These are phyloP conservation scores for Suricata suricatta DNA, from an alignment of 2,113 vertebrate genomes.

Conservation along the genomic window DNA sequence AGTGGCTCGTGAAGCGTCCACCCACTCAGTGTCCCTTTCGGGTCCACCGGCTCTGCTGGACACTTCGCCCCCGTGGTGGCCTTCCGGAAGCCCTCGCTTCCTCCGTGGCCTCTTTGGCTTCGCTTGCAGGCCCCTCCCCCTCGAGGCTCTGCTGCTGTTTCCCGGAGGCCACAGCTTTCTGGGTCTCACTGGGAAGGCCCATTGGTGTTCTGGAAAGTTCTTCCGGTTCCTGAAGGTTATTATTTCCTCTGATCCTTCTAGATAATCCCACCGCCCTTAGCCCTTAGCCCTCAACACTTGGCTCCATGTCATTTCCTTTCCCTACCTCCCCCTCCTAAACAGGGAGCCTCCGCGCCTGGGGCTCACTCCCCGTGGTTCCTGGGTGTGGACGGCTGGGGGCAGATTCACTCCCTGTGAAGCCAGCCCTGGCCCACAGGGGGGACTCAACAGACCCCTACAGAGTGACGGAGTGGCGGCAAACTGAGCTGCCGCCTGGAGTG, in stretches of 20 bases:
- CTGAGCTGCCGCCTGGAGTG: fast-evolving
- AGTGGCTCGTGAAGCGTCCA: background rate
- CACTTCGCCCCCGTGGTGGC: background rate
- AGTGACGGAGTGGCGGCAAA: too few species aligned
- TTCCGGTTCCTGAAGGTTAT: fast-evolving
- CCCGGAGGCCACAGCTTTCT: background rate
- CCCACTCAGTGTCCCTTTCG: background rate
- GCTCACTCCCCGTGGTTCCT: background rate
- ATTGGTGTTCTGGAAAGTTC: fast-evolving
- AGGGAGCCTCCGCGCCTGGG: too few species aligned
- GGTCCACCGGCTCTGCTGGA: background rate
- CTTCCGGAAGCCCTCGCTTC: background rate
- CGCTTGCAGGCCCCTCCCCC: background rate
- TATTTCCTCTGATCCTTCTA: background rate
- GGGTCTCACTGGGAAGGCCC: background rate
- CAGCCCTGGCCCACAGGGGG: fast-evolving
- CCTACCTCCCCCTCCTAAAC: fast-evolving
- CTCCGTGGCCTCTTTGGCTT: fast-evolving
- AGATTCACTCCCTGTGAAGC: background rate
- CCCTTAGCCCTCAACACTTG: fast-evolving
- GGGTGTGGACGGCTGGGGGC: fast-evolving
- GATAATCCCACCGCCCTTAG: fast-evolving
- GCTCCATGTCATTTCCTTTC: fast-evolving
- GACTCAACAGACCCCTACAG: background rate
- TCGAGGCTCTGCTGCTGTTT: fast-evolving